Evolutionary conservation across 2,888 invertebrate species (phyloP), one percentile per base, ranked within the genome.

Genomic region (Netelia fuscicornis): DNA sequence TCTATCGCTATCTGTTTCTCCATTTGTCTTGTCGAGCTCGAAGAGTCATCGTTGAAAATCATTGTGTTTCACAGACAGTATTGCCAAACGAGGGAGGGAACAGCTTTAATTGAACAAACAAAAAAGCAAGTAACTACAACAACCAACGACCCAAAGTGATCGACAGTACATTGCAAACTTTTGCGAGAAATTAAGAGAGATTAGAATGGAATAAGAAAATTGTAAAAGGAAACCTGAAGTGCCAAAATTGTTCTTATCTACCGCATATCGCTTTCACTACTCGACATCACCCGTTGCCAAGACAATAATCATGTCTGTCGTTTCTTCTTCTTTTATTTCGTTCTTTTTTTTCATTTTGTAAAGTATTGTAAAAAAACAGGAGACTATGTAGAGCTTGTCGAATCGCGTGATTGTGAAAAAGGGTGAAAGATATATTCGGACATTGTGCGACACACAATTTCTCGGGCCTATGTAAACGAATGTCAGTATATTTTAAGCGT

Each of bases 241-340:
- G 86, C 86, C 84, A 85, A 86, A 86, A 79, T 67, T 52, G 86
- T 83, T 84, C 88, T 87, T 88, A 87, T 88, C 74, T 87, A 88
- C 80, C 86, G 86, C 86, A 87, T 88, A 88, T 88, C 88, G 88
- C 89, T 90, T 37, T 91, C 89, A 86, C 88, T 87, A 86, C 86
- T 90, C 89, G 87, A 92, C 89, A 89, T 86, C 90, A 91, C 87
- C 89, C 89, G 89, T 92, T 93, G 92, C 91, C 93, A 93, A 92
- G 93, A 93, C 93, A 92, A 93, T 93, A 93, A 93, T 87, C 84
- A 88, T 90, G 89, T 89, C 88, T 89, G 89, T 91, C 89, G 89
- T 91, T 90, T 88, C 6, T 68, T 52, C 20, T 60, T 70, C 62
- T 71, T n/a, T 20, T 25, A 56, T 37, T 80, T 64, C 44, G 5